phyloP scores from a whole-genome alignment of 2,888 invertebrate species.

The Acanthopleura granulata region DNA sequence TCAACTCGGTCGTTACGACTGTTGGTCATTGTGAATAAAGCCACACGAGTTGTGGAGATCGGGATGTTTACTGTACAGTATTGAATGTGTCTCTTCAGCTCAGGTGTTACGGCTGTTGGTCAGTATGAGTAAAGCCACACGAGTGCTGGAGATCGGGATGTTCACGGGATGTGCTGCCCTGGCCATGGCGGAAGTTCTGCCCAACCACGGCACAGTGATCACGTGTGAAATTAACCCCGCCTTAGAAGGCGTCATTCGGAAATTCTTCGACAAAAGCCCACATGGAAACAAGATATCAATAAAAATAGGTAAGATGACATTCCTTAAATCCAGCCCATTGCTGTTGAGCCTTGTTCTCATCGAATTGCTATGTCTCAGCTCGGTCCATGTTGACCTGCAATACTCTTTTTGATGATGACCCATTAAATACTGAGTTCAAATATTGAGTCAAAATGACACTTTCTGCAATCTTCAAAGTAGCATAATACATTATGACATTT shows the following conservation, averaged over 20 bases:
- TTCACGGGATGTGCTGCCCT: slow-evolving; percentile 54
- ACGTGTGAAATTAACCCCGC: slow-evolving; percentile 48
- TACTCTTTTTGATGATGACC: too few relatives aligned
- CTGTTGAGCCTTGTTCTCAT: too few relatives aligned
- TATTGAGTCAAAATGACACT: too few relatives aligned
- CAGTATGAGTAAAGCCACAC: slow-evolving; percentile 43
- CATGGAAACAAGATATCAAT: slow-evolving; percentile 47
- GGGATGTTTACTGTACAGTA: too few relatives aligned
- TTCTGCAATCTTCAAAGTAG: too few relatives aligned
- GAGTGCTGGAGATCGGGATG: slow-evolving; percentile 52
- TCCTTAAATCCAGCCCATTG: too few relatives aligned
- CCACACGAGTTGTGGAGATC: slow-evolving; percentile 47
- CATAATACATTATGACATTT: too few relatives aligned
- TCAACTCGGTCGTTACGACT: slow-evolving; percentile 47
- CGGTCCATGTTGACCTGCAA: too few relatives aligned
- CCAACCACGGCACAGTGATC: slow-evolving; percentile 44
- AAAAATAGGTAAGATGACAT: slow-evolving; percentile 34
- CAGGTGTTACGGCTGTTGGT: slow-evolving; percentile 47
- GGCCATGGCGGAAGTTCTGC: slow-evolving; percentile 51
- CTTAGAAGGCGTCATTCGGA: slow-evolving; percentile 35
- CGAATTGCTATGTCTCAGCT: too few relatives aligned
- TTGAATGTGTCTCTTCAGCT: slow-evolving; percentile 36
- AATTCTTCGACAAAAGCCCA: slow-evolving; percentile 35
- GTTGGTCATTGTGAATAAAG: slow-evolving; percentile 43
- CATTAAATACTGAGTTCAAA: too few relatives aligned